phyloP scores from a whole-genome alignment of 2,888 invertebrate species.

The Bombyx huttoni region DNA sequence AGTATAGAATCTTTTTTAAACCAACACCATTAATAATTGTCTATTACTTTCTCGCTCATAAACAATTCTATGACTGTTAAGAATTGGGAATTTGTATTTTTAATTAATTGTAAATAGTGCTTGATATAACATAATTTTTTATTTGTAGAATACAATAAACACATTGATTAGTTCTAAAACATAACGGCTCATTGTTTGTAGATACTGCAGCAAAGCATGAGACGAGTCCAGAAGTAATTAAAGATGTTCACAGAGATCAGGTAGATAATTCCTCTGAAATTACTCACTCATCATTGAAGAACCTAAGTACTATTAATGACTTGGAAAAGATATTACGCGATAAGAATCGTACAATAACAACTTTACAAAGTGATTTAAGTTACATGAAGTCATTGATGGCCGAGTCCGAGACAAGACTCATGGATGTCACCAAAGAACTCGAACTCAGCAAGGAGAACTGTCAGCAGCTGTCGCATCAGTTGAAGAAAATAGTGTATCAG shows the following conservation, averaged over 20 bases:
- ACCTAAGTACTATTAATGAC: constrained; percentile 52
- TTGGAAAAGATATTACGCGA: constrained; percentile 56
- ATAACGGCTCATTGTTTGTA: constrained; percentile 18
- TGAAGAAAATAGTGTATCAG: constrained; percentile 53
- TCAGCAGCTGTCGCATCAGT: constrained; percentile 45
- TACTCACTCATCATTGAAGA: constrained; percentile 48
- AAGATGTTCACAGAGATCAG: constrained; percentile 38
- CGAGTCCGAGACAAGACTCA: constrained; percentile 51
- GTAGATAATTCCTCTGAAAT: constrained; percentile 53
- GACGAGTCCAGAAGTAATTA: constrained; percentile 14
- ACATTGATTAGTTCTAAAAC: not conserved
- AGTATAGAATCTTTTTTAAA: constrained; percentile 14
- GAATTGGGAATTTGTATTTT: too few relatives aligned
- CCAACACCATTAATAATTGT: too few relatives aligned
- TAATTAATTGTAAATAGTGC: too few relatives aligned
- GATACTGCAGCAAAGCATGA: constrained; percentile 35
- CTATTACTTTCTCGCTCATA: too few relatives aligned
- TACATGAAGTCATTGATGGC: constrained; percentile 50
- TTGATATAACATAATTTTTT: too few relatives aligned
- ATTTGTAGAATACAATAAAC: too few relatives aligned
- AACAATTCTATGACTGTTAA: too few relatives aligned
- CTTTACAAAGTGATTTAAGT: constrained; percentile 47
- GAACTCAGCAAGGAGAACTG: constrained; percentile 48
- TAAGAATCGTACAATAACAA: constrained; percentile 53
- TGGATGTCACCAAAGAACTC: constrained; percentile 49